Evolutionary conservation across 2,113 vertebrate species (phyloP).

Genomic region (Marcusenius ussheri): DNA sequence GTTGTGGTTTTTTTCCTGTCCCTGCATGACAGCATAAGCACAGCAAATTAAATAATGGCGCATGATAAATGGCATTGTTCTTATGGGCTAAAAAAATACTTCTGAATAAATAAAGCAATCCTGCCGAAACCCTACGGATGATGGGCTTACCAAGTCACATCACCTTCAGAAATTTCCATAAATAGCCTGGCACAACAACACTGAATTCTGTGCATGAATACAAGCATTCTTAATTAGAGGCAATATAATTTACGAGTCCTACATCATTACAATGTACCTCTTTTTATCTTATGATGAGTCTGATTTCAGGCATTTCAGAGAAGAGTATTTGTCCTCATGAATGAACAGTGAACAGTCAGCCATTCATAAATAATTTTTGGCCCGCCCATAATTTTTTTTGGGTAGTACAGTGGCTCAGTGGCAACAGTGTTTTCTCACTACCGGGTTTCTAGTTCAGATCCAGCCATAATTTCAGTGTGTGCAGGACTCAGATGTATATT

Average conservation of each 20-base stretch:
- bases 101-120: slow-evolving; percentile 3
- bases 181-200: background rate
- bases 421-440: background rate
- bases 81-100: background rate
- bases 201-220: background rate
- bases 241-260: background rate
- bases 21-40: background rate
- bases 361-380: background rate
- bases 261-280: background rate
- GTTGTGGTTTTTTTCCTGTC: background rate
- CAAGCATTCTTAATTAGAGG: background rate
- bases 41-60: background rate
- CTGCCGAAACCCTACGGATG: background rate
- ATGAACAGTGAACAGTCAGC: background rate
- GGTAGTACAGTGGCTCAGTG: background rate
- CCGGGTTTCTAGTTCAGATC: background rate
- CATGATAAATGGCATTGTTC: background rate
- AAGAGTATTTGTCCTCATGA: background rate
- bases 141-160: background rate
- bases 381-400: background rate
- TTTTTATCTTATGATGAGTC: background rate
- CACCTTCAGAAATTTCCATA: background rate
- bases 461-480: background rate
- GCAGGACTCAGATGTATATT: background rate
- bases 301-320: background rate